Conservation (phyloP, 2,888 invertebrate species). For the Pollenia angustigena region DNA sequence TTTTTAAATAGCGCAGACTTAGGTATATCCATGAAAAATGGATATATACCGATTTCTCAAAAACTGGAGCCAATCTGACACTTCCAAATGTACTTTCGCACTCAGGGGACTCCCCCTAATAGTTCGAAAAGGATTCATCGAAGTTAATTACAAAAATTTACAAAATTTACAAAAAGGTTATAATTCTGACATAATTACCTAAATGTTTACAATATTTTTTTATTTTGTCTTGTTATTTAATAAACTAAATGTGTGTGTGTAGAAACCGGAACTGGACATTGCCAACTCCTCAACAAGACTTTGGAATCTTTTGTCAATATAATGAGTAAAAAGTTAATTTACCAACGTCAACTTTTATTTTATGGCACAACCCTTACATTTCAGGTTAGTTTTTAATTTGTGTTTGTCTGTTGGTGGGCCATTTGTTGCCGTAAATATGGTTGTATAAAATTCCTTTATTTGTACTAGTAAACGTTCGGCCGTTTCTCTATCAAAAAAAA, state of each 20-base stretch:
- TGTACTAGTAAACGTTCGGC: conserved; percentile 2
- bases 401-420: not conserved
- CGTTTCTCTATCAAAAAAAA: conserved; percentile 2
- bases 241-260: not conserved
- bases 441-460: conserved; percentile 6
- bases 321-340: conserved; percentile 36
- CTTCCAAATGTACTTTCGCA: no score
- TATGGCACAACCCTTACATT: conserved; percentile 47
- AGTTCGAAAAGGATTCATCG: no score
- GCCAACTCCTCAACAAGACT: conserved; percentile 36
- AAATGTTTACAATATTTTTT: not conserved
- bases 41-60: no score
- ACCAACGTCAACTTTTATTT: conserved; percentile 44
- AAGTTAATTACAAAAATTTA: no score
- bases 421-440: not conserved
- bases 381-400: conserved; percentile 13
- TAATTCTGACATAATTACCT: not conserved
- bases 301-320: not conserved
- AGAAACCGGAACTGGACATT: conserved; percentile 60
- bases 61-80: no score
- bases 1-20: no score
- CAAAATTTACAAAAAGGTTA: not conserved
- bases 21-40: no score
- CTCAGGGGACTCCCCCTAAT: no score
- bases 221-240: not conserved